Percentiles rank a stretch among this genome's conserved stretches.
These are phyloP conservation scores for Cephalopterus ornatus DNA, from an alignment of 2,113 vertebrate species.

Conservation along the genomic window DNA sequence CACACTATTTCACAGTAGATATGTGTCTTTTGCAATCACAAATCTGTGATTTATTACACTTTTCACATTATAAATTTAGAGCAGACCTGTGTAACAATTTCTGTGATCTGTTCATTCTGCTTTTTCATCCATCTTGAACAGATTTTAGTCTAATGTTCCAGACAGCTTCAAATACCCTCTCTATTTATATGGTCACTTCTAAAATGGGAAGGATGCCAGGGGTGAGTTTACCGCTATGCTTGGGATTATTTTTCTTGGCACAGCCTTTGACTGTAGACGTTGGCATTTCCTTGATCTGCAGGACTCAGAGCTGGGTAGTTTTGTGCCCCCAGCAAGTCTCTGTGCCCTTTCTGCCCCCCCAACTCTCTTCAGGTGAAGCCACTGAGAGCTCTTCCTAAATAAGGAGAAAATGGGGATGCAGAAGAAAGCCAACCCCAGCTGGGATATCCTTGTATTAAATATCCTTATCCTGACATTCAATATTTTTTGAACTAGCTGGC, in stretches of 20 bases:
- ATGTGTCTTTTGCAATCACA: neutral
- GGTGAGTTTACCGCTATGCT: fast-evolving
- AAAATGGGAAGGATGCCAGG: neutral
- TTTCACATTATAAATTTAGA: neutral
- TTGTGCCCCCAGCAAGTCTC: neutral
- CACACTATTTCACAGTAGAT: neutral
- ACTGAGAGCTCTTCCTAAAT: neutral
- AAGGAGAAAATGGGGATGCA: neutral
- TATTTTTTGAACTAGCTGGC: neutral
- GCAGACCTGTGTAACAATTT: neutral
- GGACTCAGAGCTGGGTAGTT: neutral
- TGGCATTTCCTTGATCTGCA: neutral
- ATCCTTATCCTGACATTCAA: neutral
- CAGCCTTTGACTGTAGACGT: neutral
- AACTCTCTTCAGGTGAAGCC: neutral
- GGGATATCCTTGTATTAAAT: neutral
- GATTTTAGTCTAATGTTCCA: neutral
- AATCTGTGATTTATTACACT: neutral
- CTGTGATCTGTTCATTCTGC: neutral
- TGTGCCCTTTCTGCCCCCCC: neutral
- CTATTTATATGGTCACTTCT: neutral
- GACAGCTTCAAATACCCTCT: neutral
- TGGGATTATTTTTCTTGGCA: neutral
- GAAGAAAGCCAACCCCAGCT: neutral
- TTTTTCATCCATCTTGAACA: neutral